These are phyloP conservation scores for Dryomyza anilis DNA, from an alignment of 2,888 invertebrate species.

Conservation along the genomic window DNA sequence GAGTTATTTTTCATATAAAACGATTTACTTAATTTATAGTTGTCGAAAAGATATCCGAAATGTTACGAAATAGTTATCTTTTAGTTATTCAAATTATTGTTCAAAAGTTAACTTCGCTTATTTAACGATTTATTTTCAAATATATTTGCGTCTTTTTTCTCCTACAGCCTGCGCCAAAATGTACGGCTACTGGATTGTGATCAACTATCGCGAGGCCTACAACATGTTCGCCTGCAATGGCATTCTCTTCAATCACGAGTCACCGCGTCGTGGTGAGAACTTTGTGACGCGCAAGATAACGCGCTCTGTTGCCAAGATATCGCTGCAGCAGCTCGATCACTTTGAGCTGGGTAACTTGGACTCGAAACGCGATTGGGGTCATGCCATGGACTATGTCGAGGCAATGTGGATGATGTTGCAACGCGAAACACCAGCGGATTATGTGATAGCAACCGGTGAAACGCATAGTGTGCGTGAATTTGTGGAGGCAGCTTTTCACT, in stretches of 20 bases:
- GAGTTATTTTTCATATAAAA: slow-evolving; percentile 48
- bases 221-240: slow-evolving; percentile 96
- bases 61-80: too few relatives aligned
- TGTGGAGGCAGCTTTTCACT: slow-evolving; percentile 87
- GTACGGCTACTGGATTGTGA: slow-evolving; percentile 94
- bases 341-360: slow-evolving; percentile 94
- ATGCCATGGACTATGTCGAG: slow-evolving; percentile 95
- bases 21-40: too few relatives aligned
- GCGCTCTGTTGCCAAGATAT: slow-evolving; percentile 95
- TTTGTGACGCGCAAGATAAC: slow-evolving; percentile 99
- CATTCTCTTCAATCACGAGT: slow-evolving; percentile 95
- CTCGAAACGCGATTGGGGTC: slow-evolving; percentile 97
- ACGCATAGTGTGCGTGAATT: slow-evolving; percentile 95
- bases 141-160: slow-evolving; percentile 13
- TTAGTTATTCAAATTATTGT: too few relatives aligned
- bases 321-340: slow-evolving; percentile 80
- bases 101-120: too few relatives aligned
- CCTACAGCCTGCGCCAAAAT: slow-evolving; percentile 91
- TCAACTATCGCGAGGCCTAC: slow-evolving; percentile 95
- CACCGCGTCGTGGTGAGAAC: slow-evolving; percentile 93
- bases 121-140: too few relatives aligned
- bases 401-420: slow-evolving; percentile 99
- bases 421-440: slow-evolving; percentile 88
- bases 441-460: slow-evolving; percentile 96
- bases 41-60: too few relatives aligned